A percentile compares a stretch with the other conserved stretches of the same genome.
Conservation (phyloP, 2,888 invertebrate species). For the Machimus rusticus region DNA sequence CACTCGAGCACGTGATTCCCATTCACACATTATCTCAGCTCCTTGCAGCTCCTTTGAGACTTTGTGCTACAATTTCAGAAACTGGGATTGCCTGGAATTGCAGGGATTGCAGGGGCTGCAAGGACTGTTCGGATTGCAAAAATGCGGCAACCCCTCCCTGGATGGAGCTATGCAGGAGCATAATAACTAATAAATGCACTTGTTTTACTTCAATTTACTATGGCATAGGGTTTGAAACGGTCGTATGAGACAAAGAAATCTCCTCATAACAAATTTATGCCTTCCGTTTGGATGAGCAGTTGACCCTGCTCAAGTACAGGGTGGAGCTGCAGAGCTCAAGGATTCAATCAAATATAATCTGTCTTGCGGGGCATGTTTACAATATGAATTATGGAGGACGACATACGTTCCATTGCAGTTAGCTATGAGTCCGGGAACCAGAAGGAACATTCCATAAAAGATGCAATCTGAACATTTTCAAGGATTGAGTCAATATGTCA, state of each 20-base stretch:
- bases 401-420: background rate
- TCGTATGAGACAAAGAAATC: background rate
- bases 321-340: background rate
- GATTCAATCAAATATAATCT: background rate
- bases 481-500: background rate
- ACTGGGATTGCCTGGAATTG: background rate
- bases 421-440: background rate
- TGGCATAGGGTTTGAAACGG: background rate
- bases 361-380: background rate
- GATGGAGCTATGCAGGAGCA: background rate
- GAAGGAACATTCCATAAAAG: background rate
- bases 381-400: background rate
- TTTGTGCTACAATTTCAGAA: background rate
- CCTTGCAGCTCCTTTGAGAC: background rate
- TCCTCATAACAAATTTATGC: background rate
- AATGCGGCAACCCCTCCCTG: background rate
- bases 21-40: slow-evolving; percentile 20
- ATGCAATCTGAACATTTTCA: background rate
- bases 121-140: background rate
- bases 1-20: slow-evolving; percentile 27
- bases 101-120: background rate
- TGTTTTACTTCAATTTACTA: background rate
- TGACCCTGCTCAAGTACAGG: background rate
- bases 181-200: background rate
- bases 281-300: background rate